These are phyloP conservation scores for Lithobates sylvaticus DNA, from an alignment of 2,797 vertebrate genomes.

Conservation along the genomic window DNA sequence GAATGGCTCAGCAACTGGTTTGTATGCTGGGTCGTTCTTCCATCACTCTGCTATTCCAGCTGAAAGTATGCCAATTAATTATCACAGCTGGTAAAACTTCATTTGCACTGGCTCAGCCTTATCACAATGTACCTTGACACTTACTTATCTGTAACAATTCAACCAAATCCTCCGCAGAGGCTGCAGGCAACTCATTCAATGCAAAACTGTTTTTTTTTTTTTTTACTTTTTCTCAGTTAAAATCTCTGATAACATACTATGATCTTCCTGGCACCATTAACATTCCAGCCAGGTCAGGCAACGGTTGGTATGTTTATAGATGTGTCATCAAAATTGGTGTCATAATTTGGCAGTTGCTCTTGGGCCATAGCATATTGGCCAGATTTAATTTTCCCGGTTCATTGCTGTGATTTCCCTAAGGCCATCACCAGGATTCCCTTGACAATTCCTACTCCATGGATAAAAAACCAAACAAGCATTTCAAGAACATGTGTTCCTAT, in stretches of 20 bases:
- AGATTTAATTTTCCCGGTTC: too few relatives aligned
- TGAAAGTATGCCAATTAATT: slow-evolving; percentile 47
- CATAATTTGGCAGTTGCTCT: too few relatives aligned
- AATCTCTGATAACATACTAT: background rate
- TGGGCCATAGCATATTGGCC: too few relatives aligned
- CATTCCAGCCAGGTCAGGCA: too few relatives aligned
- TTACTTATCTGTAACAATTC: background rate
- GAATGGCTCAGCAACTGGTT: slow-evolving; percentile 24
- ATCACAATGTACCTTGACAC: slow-evolving; percentile 32
- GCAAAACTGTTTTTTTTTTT: background rate
- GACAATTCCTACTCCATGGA: too few relatives aligned
- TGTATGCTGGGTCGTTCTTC: slow-evolving; percentile 17
- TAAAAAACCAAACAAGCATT: too few relatives aligned
- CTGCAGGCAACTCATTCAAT: background rate
- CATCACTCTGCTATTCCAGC: slow-evolving; percentile 18
- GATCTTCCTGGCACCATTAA: background rate
- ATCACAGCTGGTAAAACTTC: slow-evolving; percentile 48
- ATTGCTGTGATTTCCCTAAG: too few relatives aligned
- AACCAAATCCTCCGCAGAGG: slow-evolving; percentile 13
- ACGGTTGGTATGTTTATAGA: too few relatives aligned
- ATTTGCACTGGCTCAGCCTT: slow-evolving; percentile 40
- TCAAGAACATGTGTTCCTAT: too few relatives aligned
- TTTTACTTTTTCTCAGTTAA: background rate
- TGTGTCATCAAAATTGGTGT: too few relatives aligned
- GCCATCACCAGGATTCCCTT: too few relatives aligned